Conservation (phyloP, 2,113 vertebrate species). For the Leucoraja erinaceus region DNA sequence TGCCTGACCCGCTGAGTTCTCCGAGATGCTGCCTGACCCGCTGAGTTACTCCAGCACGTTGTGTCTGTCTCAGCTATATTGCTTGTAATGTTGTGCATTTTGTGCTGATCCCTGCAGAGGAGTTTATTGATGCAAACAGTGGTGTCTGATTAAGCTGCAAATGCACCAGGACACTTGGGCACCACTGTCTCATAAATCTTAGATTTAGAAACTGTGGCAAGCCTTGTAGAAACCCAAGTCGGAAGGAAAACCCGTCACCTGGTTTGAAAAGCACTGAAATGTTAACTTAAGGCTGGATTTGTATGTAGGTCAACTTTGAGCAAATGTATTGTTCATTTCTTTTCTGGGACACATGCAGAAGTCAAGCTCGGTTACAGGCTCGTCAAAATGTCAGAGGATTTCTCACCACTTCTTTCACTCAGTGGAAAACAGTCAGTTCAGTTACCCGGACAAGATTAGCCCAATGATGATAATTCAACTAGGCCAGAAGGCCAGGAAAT, state of each 20-base stretch:
- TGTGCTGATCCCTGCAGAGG: background rate
- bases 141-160: slow-evolving; percentile 15
- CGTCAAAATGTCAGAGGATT: no score
- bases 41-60: no score
- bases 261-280: background rate
- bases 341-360: background rate
- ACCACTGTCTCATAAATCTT: background rate
- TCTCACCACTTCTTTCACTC: no score
- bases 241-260: background rate
- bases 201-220: background rate
- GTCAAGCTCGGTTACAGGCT: no score
- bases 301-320: background rate
- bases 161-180: background rate
- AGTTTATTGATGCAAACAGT: no score
- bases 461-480: no score
- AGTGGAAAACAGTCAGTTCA: no score
- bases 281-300: background rate
- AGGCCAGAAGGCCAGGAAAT: background rate
- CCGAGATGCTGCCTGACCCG: no score
- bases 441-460: no score
- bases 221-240: background rate
- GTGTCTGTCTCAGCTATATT: background rate
- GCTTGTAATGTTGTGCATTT: background rate
- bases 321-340: background rate
- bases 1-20: no score